Evolutionary conservation across 2,888 invertebrate genomes (phyloP), one percentile per base, ranked within the genome.

Genomic region (Lasioglossum vierecki): DNA sequence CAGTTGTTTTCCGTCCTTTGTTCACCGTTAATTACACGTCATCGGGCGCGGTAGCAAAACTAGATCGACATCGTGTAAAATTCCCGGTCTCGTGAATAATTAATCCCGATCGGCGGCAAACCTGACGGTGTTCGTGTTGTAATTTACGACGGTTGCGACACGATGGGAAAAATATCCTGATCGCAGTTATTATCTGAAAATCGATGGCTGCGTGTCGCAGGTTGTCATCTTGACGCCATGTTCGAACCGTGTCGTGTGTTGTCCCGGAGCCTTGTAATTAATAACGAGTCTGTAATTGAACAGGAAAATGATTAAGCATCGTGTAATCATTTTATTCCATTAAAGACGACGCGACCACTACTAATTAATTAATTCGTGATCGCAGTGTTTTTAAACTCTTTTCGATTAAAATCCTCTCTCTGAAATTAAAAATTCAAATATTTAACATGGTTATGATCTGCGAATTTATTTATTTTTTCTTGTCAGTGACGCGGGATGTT

Each of bases 1-100:
- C 22, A 53, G 39, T 35, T n/a, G 60, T 66, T 30, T 68, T 83
- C 87, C 76, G 82, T 89, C 83, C 76, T 88, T 86, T 85, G 79
- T 84, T 68, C 79, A 4, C 46, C 35, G 53, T 73, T 88, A 83
- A 88, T 88, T 88, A 88, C 73, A 82, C 71, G 70, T 70, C 75
- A 80, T 80, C 63, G 57, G 72, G 57, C 53, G 46, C 35, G 22
- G 71, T 41, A 41, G 63, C 41, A 15, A 78, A 82, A 79, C 66
- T 66, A 78, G 76, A 80, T 53, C 76, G 57, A 49, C 80, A n/a
- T 9, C 57, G 60, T 6, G 70, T 26, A 80, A 80, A 76, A 70
- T 9, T 39, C 60, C 46, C 76, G n/a, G 80, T 30, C 46, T 60
- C 60, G 63, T 39, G 57, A 60, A 77, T 76, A 76, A 80, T 80